A percentile compares a stretch with the other conserved stretches of the same genome.
These are phyloP conservation scores for Caenorhabditis japonica DNA, from an alignment of 2,888 invertebrate genomes.

Conservation along the genomic window DNA sequence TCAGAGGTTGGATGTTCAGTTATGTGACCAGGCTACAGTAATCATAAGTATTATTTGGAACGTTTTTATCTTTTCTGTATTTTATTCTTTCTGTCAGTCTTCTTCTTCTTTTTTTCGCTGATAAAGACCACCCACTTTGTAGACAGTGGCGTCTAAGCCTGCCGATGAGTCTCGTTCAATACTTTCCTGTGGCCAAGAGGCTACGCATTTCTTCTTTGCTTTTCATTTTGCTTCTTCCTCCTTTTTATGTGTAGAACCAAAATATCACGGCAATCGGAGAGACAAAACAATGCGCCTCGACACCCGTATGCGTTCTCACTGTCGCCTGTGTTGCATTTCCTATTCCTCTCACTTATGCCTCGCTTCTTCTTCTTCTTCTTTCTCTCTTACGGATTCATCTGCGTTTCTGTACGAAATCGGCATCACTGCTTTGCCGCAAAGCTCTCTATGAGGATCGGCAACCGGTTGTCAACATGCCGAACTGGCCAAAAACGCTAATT, in stretches of 20 bases:
- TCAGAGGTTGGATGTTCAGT: too few relatives aligned
- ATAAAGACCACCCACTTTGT: slow-evolving; percentile 33
- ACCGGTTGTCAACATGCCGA: slow-evolving; percentile 55
- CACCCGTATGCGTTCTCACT: too few relatives aligned
- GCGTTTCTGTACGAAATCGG: slow-evolving; percentile 23
- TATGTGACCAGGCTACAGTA: too few relatives aligned
- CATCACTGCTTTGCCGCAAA: slow-evolving; percentile 44
- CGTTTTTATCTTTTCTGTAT: too few relatives aligned
- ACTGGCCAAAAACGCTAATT: slow-evolving; percentile 47
- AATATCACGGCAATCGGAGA: slow-evolving; percentile 37
- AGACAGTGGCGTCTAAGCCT: slow-evolving; percentile 38
- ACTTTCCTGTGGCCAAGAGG: neutral
- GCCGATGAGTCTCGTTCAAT: slow-evolving; percentile 35
- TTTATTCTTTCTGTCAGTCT: too few relatives aligned
- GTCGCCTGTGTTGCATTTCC: slow-evolving; percentile 17
- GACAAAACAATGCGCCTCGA: slow-evolving; percentile 12
- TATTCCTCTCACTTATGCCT: slow-evolving; percentile 9
- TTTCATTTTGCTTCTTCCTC: slow-evolving; percentile 41
- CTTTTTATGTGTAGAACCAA: slow-evolving; percentile 42
- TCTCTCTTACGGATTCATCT: slow-evolving; percentile 26
- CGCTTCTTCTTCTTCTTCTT: slow-evolving; percentile 12
- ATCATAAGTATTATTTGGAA: too few relatives aligned
- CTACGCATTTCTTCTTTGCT: slow-evolving; percentile 42
- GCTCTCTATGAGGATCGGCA: slow-evolving; percentile 56
- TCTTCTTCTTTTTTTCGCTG: too few relatives aligned